Evolutionary conservation across 92 coral and sea anemone genomes (phyloP), one percentile per base, ranked within the genome.

Genomic region (Heteractis magnifica): DNA sequence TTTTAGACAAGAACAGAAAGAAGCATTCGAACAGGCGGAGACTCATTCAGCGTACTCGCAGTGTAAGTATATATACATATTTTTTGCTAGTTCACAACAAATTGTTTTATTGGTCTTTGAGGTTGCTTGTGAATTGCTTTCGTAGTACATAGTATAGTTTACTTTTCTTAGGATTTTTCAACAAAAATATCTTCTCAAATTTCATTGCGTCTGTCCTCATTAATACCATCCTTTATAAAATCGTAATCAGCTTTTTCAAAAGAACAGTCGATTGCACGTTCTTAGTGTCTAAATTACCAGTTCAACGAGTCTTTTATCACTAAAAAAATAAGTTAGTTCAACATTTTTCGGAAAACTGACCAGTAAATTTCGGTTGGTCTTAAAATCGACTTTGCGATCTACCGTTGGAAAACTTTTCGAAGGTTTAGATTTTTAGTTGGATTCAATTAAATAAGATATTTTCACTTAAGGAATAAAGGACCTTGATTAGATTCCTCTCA

Each of bases 1-100:
- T 56, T 53, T 4, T 52, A 97, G 99, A 79, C 98, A 92, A 74
- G 99, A 97, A 76, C 99, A 97, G 74, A 94, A 93, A 76, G 99
- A 97, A 13, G 91, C 93, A 26, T 81, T 89, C 5, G 99, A 97
- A 56, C 95, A 94, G 71, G 94, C 91, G 49, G 99, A 96, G 51
- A 50, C 90, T 18, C 95, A 94, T 81, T 85, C 97, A 23, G 88
- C 93, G 13, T 93, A 94, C 76, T 91, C 98, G n/a, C 96, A 94
- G 85, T 97, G 99, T 97, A 93, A 94, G 98, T 89, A n/a, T 3
- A 10, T 56, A 0, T 19, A n/a, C n/a, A 65, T 51, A 70, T 34
- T 34, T 34, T 76, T 83, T 82, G 75, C 72, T 79, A 73, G 86
- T 82, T 87, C 88, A 79, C 88, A 87, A 70, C 90, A 90, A 85